Percentiles rank a stretch among this genome's conserved stretches.
Evolutionary conservation across 1,140 invertebrate genomes (phyloP).

Genomic region (Tetraneura akinire): DNA sequence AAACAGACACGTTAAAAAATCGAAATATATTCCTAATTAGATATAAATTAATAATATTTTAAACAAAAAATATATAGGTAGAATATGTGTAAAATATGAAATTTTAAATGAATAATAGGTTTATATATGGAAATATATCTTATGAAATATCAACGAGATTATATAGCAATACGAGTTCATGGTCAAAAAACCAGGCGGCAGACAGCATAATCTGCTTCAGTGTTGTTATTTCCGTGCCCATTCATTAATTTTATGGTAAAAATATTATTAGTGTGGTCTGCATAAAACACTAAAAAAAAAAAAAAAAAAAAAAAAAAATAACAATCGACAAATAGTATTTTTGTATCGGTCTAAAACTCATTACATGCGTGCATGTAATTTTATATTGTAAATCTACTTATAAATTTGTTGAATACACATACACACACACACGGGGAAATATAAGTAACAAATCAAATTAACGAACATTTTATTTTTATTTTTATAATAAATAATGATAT

Average conservation of each 20-base stretch:
- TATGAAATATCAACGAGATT: neutral
- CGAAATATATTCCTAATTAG: too few species aligned
- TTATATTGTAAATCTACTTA: too few species aligned
- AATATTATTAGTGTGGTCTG: neutral
- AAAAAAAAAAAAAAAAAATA: neutral
- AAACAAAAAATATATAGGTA: too few species aligned
- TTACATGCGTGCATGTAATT: neutral
- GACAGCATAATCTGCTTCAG: neutral
- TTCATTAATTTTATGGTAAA: neutral
- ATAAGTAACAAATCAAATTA: too few species aligned
- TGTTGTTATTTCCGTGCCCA: neutral
- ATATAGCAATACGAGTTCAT: neutral
- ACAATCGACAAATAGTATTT: neutral
- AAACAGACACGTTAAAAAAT: too few species aligned
- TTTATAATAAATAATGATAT: too few species aligned
- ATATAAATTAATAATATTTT: too few species aligned
- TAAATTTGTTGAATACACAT: too few species aligned
- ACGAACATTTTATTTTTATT: too few species aligned
- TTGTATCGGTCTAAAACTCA: neutral
- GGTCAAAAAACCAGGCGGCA: neutral
- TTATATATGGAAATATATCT: neutral
- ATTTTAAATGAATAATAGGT: too few species aligned
- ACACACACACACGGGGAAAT: too few species aligned
- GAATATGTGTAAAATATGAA: too few species aligned
- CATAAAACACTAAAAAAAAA: neutral